Conservation (phyloP, 2,888 invertebrate genomes). For the Himalopsyche kuldschensis region DNA sequence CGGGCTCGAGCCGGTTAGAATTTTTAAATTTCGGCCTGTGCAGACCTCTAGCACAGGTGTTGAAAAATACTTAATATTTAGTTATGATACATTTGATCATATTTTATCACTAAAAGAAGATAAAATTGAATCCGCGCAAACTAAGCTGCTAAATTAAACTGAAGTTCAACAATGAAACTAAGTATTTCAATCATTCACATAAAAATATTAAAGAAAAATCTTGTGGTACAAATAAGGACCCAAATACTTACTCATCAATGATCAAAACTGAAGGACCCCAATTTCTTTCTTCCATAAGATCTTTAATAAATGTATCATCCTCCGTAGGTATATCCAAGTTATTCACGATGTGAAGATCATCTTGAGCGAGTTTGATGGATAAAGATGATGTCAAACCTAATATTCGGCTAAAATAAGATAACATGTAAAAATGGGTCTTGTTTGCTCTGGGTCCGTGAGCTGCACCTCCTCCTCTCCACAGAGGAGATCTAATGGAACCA, state of each 20-base stretch:
- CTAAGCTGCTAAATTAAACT: too few species aligned
- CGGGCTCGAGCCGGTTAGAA: too few species aligned
- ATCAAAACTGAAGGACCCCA: conserved; percentile 98
- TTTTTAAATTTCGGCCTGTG: too few species aligned
- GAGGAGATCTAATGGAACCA: conserved; percentile 87
- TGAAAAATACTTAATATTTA: too few species aligned
- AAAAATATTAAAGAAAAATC: too few species aligned
- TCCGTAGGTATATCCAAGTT: conserved; percentile 83
- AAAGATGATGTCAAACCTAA: conserved; percentile 80
- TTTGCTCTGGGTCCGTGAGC: conserved; percentile 92
- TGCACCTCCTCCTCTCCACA: conserved; percentile 82
- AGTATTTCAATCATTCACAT: too few species aligned
- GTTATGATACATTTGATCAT: too few species aligned
- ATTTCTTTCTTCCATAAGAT: conserved; percentile 79
- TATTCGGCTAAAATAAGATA: conserved; percentile 76
- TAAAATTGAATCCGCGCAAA: too few species aligned
- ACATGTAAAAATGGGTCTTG: conserved; percentile 89
- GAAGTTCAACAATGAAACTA: too few species aligned
- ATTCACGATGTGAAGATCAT: conserved; percentile 90
- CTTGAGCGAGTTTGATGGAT: conserved; percentile 91
- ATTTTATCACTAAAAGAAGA: too few species aligned
- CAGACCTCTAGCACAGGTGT: too few species aligned
- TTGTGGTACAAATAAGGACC: too few species aligned
- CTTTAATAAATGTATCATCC: conserved; percentile 75
- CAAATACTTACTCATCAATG: conserved; percentile 78